phyloP scores from a whole-genome alignment of 2,113 vertebrate genomes.

The Epinephelus cyanopodus region DNA sequence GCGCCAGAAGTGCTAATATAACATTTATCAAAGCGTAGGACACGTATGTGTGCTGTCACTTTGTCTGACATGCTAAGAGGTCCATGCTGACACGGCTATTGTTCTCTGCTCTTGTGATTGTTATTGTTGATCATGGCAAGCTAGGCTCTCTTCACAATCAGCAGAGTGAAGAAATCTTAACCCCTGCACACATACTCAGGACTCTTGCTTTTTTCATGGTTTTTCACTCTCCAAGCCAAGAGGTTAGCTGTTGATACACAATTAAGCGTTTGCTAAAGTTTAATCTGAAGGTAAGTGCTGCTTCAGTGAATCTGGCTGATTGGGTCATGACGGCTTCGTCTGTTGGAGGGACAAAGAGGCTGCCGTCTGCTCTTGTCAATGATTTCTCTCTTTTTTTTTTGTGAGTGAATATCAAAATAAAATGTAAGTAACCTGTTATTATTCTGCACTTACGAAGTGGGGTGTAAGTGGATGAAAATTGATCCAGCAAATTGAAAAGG shows the following conservation, averaged over 20 bases:
- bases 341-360: slow-evolving; percentile 85
- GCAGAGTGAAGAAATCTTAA: slow-evolving; percentile 85
- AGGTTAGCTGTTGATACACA: slow-evolving; percentile 87
- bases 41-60: slow-evolving; percentile 86
- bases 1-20: slow-evolving; percentile 93
- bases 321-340: slow-evolving; percentile 86
- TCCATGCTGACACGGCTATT: slow-evolving; percentile 75
- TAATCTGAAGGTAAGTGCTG: slow-evolving; percentile 91
- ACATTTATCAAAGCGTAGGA: slow-evolving; percentile 89
- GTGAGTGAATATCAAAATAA: slow-evolving; percentile 94
- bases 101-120: slow-evolving; percentile 60
- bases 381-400: slow-evolving; percentile 85
- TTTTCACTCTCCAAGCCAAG: slow-evolving; percentile 82
- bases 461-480: slow-evolving; percentile 95
- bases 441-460: slow-evolving; percentile 92
- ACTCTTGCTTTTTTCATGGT: slow-evolving; percentile 62
- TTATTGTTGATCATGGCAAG: slow-evolving; percentile 86
- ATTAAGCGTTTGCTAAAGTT: slow-evolving; percentile 89
- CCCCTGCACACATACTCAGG: slow-evolving; percentile 29
- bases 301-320: slow-evolving; percentile 88
- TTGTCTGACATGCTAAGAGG: slow-evolving; percentile 89
- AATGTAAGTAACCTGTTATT: slow-evolving; percentile 95
- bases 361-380: slow-evolving; percentile 84
- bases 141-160: slow-evolving; percentile 85
- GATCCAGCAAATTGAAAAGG: slow-evolving; percentile 94